Evolutionary conservation across 2,888 invertebrate genomes (phyloP), one percentile per base, ranked within the genome.

Genomic region (Phorcus lineatus): DNA sequence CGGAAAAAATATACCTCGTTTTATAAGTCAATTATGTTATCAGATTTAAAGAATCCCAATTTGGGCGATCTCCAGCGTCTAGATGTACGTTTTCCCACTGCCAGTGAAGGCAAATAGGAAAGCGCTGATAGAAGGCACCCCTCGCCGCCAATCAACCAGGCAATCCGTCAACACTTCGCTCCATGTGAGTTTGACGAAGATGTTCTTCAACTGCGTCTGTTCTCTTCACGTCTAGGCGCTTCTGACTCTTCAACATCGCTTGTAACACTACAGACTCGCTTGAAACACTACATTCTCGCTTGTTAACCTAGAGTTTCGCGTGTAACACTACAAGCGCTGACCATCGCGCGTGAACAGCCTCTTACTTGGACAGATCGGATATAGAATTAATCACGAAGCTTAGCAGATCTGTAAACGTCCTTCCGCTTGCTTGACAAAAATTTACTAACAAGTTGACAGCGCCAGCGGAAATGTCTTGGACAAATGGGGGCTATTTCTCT

Each of bases 381-480:
- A 62, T 62, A 62, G 62, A 62, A 24, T 62, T 62, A 62, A 62
- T 62, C 62, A 62, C 62, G 24, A 62, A 62, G 62, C 62, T 28
- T 62, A 62, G 62, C 62, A 11, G 62, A 62, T 62, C 62, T 28
- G 62, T 62, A 62, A 62, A 62, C 62, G 62, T 62, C 62, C 47
- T 62, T 62, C 62, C 62, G 62, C 28, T 62, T 62, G 62, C 62
- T 62, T 62, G 62, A 62, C 62, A 62, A 62, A 62, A 62, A 62
- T 62, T 62, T 62, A 62, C 62, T 62, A 62, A 62, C 62, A 62
- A 62, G 62, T 62, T 62, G 62, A 62, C 62, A 62, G 62, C 62
- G 62, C 28, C 28, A 62, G 62, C 62, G 62, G 62, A 62, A 62
- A 62, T 62, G 62, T 62, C 28, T 62, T 62, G 62, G 62, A 62